Evolutionary conservation across 2,888 invertebrate species (phyloP), one percentile per base, ranked within the genome.

Genomic region (Creontiades dilutus): DNA sequence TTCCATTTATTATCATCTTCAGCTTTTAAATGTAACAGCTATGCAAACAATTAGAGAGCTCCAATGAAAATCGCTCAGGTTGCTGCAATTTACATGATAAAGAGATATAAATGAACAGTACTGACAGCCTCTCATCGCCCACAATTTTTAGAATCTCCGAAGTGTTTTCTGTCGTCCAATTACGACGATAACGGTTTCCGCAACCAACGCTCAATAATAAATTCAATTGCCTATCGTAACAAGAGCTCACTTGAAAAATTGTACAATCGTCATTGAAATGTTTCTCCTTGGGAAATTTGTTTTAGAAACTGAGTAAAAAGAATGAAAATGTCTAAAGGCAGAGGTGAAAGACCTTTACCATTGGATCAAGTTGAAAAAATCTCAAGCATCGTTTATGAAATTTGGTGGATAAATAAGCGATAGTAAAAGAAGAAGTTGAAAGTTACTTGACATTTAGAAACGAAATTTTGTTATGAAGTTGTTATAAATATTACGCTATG

Each of bases 151-250:
- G 68, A 68, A 68, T 68, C 27, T 13, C 27, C 16, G 11, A 68
- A 68, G 23, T 11, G 68, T 68, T 68, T 16, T 57, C 68, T 23
- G 68, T 23, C 12, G 19, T 19, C 68, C 68, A 23, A 68, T 68
- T 68, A 68, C 19, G 68, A 23, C 7, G 52, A 52, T 52, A 12
- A 52, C 2, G 14, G 13, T 12, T 16, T 61, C 68, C 9, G 5
- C n/a, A 68, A 68, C 23, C 68, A 68, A 68, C 11, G 68, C 68
- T 11, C 68, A 23, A 0, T 23, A 68, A 68, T 23, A 23, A 4
- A 11, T 23, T 23, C 19, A 68, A 68, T 68, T 68, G 27, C 68
- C 68, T 23, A 23, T 23, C 68, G 68, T 68, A 68, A 68, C 68
- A 23, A 68, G 68, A 68, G 5, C 68, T 68, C 68, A 68, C 12